phyloP scores from a whole-genome alignment of 2,797 vertebrate genomes.

The Syndactyla subalaris region DNA sequence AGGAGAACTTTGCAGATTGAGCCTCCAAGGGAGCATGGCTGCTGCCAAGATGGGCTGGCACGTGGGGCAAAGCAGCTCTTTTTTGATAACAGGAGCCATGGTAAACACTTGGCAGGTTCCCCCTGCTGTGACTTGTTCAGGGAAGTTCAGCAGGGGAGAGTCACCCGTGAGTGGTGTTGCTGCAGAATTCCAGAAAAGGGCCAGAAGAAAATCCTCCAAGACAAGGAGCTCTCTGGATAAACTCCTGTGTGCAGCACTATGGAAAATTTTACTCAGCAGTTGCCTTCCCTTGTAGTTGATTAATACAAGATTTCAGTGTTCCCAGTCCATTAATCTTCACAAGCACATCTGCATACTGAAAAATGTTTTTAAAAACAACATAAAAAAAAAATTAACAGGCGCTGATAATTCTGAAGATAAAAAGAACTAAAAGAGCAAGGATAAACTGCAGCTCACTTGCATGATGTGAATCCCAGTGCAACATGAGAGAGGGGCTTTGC shows the following conservation, averaged over 20 bases:
- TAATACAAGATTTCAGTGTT: constrained; percentile 44
- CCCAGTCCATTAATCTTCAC: constrained; percentile 50
- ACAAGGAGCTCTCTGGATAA: background rate
- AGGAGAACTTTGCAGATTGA: background rate
- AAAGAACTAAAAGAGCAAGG: constrained; percentile 7
- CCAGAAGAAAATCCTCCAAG: background rate
- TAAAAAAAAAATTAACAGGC: constrained; percentile 6
- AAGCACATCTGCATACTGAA: constrained; percentile 36
- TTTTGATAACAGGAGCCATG: background rate
- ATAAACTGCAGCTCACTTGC: background rate
- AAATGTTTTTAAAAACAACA: constrained; percentile 37
- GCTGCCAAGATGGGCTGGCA: background rate
- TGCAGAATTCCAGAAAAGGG: background rate
- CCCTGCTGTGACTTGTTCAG: background rate
- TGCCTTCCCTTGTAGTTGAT: constrained; percentile 30
- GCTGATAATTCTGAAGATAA: constrained; percentile 40
- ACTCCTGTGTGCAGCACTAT: background rate
- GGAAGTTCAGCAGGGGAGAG: background rate
- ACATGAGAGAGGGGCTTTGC: background rate
- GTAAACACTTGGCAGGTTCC: background rate
- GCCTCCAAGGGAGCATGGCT: no score
- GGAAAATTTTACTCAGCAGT: constrained; percentile 33
- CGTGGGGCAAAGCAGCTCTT: background rate
- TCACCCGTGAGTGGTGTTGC: background rate
- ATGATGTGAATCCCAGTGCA: background rate